A percentile compares a stretch with the other conserved stretches of the same genome.
phyloP scores from a whole-genome alignment of 2,113 vertebrate species.

The Colinus virginianus region DNA sequence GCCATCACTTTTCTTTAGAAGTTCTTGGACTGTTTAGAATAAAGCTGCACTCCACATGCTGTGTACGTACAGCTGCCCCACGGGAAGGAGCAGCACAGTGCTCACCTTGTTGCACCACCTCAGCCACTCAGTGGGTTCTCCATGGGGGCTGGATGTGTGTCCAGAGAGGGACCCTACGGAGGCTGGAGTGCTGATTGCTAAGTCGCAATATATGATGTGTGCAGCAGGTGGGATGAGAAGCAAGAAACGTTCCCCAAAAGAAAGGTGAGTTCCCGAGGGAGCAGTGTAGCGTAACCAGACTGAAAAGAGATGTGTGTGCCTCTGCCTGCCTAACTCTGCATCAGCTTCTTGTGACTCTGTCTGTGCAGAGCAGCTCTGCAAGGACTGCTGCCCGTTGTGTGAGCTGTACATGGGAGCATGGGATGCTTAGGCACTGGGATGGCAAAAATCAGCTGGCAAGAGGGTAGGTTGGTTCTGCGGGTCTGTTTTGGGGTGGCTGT shows the following conservation, averaged over 20 bases:
- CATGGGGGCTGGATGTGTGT: background rate
- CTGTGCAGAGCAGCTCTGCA: fast-evolving
- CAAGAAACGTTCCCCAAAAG: background rate
- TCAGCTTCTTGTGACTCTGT: fast-evolving
- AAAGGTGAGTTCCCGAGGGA: fast-evolving
- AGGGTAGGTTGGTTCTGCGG: fast-evolving
- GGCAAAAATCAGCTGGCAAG: background rate
- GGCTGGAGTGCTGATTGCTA: background rate
- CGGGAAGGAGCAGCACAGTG: background rate
- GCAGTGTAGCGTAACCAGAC: background rate
- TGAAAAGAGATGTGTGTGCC: background rate
- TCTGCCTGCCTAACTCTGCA: background rate
- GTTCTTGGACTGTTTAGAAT: background rate
- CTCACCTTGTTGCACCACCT: background rate
- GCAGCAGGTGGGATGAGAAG: background rate
- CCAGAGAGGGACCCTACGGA: background rate
- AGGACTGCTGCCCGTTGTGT: fast-evolving
- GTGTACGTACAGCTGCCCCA: fast-evolving
- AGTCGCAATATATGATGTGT: fast-evolving
- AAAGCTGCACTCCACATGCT: background rate
- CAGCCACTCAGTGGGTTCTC: background rate
- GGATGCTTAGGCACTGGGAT: fast-evolving
- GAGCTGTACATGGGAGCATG: no score
- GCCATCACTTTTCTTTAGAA: background rate
- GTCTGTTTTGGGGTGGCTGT: background rate